A percentile compares a stretch with the other conserved stretches of the same genome.
phyloP scores from a whole-genome alignment of 2,113 vertebrate genomes.

The Sylvia atricapilla region DNA sequence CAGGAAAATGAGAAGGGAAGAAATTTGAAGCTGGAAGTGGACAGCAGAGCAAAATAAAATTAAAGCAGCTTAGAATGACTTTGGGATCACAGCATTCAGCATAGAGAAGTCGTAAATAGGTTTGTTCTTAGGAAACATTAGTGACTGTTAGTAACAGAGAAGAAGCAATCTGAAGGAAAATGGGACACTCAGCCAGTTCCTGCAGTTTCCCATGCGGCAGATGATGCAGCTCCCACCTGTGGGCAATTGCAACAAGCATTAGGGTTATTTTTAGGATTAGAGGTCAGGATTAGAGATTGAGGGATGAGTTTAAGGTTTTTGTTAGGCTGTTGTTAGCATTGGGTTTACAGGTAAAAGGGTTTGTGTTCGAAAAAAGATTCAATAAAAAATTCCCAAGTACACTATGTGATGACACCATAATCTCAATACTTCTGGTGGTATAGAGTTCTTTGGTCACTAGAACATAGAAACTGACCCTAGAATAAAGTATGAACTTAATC shows the following conservation, averaged over 20 bases:
- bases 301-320: neutral
- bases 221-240: neutral
- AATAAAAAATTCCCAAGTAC: neutral
- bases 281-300: neutral
- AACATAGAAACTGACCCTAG: neutral
- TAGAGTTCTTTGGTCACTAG: neutral
- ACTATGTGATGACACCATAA: neutral
- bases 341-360: neutral
- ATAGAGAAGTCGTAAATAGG: neutral
- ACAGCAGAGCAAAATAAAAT: neutral
- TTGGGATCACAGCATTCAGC: neutral
- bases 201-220: neutral
- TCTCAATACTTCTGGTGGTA: neutral
- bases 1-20: neutral
- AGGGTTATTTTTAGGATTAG: neutral
- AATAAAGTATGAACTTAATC: neutral
- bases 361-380: neutral
- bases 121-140: neutral
- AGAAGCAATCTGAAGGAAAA: neutral
- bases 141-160: neutral
- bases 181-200: neutral
- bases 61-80: neutral
- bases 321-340: neutral
- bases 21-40: neutral
- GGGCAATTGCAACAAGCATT: neutral